Evolutionary conservation across 2,888 invertebrate species (phyloP), one percentile per base, ranked within the genome.

Genomic region (Dioctria rufipes): DNA sequence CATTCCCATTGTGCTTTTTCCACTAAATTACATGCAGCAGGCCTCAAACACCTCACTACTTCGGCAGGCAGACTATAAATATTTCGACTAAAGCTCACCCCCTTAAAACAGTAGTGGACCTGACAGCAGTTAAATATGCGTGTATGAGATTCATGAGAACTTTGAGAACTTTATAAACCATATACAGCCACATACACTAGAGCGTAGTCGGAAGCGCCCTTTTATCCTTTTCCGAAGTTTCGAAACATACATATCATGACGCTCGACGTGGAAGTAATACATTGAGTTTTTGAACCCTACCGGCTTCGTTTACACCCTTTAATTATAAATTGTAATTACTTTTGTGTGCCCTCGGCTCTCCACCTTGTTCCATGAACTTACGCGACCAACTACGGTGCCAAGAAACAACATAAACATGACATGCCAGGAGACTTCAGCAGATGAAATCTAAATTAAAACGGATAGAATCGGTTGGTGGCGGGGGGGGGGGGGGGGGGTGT

Each of bases 251-350:
- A 25, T 25, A 25, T 25, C 25, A 25, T 25, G 25, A 54, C 69
- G 37, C 69, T 11, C 51, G 49, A 69, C 39, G 51, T 69, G 69
- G 49, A 69, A 69, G 54, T 69, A 69, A 69, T 69, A 37, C 49
- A 69, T 51, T 69, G 69, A 37, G 49, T 69, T 69, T 69, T 69
- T 51, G 69, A 69, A 43, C 69, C 69, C 69, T 69, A 25, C 69
- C 51, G 51, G 39, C 39, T 4, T 39, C 51, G 39, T 69, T 69
- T 51, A 51, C 69, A 69, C 39, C 69, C 69, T 37, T 69, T 69
- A 69, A 69, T 69, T 69, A 69, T 69, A 69, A 69, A 69, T 39
- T 69, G 39, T 69, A 69, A 69, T 69, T 69, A 69, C 51, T 54
- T 37, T 51, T 37, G 9, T 39, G 39, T 39, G 51, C 37, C 69